Base-by-base conservation (phyloP, 2,113 vertebrate genomes). In the Phyllopteryx taeniolatus region DNA sequence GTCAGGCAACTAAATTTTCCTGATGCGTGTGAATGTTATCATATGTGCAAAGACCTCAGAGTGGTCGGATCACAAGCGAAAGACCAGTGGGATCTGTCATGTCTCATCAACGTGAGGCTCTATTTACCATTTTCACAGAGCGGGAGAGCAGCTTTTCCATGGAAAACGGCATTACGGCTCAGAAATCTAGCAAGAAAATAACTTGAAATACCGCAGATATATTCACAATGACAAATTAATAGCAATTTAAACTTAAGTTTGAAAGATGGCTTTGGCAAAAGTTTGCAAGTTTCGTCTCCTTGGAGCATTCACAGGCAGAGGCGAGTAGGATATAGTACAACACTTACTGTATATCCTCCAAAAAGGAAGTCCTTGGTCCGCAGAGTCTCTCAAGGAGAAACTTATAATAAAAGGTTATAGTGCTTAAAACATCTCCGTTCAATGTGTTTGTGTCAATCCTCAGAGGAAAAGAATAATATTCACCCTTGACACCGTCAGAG, bases 371-470 rank as follows among this genome's bases (percentile, higher is more conserved):
- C 19, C 5, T 43, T 17, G 62, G 20, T 62, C 19, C 7, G 19
- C 33, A 35, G n/a, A 6, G 57, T 60, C 33, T 62, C 60, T 64
- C 62, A 64, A 64, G 62, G 31, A 33, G 59, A 64, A 43, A 43
- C 19, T 10, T 20, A n/a, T 43, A n/a, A 43, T n/a, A 20, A 63
- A 63, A 33, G 33, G 56, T 10, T 35, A 60, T 12, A 43, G 39
- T 43, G 62, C 39, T n/a, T n/a, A 19, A 63, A 63, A 43, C 19
- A 9, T 31, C 59, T 56, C 20, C 2, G 20, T 35, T 62, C 31
- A 62, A 39, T 19, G 17, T 42, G 15, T 17, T 39, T 17, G 27
- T 33, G 31, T 35, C n/a, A n/a, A n/a, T n/a, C n/a, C n/a, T n/a
- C n/a, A n/a, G n/a, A n/a, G n/a, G 60, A 39, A 62, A 62, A 62